Percentiles rank a stretch among this genome's conserved stretches.
phyloP scores from a whole-genome alignment of 2,113 vertebrate species.

The Cavia aperea region DNA sequence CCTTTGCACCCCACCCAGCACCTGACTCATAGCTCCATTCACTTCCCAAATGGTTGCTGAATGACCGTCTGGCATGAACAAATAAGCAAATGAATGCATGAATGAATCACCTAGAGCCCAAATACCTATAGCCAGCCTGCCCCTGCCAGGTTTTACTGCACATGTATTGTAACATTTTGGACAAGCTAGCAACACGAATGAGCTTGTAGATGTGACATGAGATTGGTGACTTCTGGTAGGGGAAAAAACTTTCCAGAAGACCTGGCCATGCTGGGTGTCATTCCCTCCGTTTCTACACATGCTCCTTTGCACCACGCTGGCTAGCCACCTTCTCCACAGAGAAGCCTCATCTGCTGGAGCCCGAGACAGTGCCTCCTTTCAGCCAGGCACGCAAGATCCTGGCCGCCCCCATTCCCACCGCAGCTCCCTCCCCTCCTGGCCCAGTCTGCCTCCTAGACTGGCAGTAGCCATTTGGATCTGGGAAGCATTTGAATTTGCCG shows the following conservation, averaged over 20 bases:
- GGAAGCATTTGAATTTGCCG: neutral
- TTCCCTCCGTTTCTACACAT: neutral
- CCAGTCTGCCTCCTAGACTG: accelerated
- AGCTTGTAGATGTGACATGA: neutral
- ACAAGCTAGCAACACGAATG: neutral
- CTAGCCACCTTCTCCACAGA: neutral
- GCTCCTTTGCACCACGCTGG: neutral
- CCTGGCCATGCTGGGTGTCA: neutral
- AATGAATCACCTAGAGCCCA: conserved; percentile 25
- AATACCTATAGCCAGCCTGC: neutral
- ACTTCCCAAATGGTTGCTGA: conserved; percentile 5
- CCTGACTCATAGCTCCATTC: conserved; percentile 47
- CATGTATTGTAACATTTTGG: neutral
- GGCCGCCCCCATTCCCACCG: neutral
- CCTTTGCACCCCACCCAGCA: conserved; percentile 31
- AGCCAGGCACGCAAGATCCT: neutral
- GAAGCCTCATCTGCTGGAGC: neutral
- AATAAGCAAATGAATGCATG: neutral
- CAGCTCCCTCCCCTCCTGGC: neutral
- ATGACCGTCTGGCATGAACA: neutral
- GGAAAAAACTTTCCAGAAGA: neutral
- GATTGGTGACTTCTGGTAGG: neutral
- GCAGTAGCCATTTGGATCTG: neutral
- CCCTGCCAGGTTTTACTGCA: neutral
- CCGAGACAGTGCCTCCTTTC: neutral